Conservation (phyloP, 2,113 vertebrate species). For the Callipepla californica region DNA sequence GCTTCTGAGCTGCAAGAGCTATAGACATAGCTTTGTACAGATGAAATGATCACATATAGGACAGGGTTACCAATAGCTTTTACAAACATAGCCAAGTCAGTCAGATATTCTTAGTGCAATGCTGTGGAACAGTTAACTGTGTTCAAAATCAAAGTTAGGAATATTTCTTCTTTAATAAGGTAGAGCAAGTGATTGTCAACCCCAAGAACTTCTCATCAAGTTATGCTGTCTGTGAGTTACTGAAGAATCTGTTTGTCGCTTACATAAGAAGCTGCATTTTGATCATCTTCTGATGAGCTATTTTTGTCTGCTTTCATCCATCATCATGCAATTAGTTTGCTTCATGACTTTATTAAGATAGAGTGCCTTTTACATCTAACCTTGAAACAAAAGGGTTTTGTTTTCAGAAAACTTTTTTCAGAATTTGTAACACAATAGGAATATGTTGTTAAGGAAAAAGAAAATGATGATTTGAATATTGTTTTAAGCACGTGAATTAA, state of each 20-base stretch:
- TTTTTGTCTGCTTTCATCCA: constrained; percentile 26
- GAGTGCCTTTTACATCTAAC: background rate
- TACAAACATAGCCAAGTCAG: background rate
- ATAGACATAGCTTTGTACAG: background rate
- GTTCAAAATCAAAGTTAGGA: background rate
- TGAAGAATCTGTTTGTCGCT: constrained; percentile 26
- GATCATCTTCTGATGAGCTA: background rate
- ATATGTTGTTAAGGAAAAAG: background rate
- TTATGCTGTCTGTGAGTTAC: background rate
- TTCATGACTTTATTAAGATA: background rate
- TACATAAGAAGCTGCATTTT: constrained; percentile 41
- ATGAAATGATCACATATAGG: background rate
- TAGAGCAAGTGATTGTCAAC: background rate
- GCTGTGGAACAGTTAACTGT: background rate
- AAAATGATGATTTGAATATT: background rate
- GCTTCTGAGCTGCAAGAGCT: background rate
- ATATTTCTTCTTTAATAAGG: background rate
- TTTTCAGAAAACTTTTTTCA: constrained; percentile 19
- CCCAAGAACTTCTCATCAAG: background rate
- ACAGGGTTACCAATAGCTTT: constrained; percentile 1
- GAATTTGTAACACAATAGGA: background rate
- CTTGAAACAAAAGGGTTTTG: background rate
- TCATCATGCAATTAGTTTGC: constrained; percentile 37
- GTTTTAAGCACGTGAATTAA: background rate
- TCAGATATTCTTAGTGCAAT: background rate